Percentiles rank a stretch among this genome's conserved stretches.
These are phyloP conservation scores for Calyptomena viridis DNA, from an alignment of 2,113 vertebrate genomes.

Conservation along the genomic window DNA sequence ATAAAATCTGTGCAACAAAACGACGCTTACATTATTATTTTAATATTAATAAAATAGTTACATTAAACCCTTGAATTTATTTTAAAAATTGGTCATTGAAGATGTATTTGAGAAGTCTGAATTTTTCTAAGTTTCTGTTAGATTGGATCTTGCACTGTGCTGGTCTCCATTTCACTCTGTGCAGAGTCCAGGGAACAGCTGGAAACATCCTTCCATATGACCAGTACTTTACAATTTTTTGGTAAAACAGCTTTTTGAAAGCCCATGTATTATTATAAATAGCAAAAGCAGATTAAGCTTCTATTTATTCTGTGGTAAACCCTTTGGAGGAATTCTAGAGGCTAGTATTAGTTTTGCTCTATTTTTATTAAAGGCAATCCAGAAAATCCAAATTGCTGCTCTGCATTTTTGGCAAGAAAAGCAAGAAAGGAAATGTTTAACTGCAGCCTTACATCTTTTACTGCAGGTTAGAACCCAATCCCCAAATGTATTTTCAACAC, in stretches of 20 bases:
- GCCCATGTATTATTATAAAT: not conserved
- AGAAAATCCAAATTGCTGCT: not conserved
- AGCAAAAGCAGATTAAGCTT: not conserved
- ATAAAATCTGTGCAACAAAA: not conserved
- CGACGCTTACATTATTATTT: not conserved
- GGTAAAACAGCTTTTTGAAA: not conserved
- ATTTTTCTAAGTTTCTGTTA: not conserved
- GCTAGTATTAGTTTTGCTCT: not conserved
- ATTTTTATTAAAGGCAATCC: not conserved
- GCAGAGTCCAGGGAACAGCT: not conserved
- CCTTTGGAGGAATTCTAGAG: not conserved
- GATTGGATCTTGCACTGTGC: not conserved
- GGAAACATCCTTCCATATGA: not conserved
- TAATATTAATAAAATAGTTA: not conserved
- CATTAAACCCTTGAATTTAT: not conserved
- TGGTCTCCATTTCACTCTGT: not conserved
- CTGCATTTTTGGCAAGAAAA: not conserved
- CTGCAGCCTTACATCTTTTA: not conserved
- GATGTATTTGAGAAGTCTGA: not conserved
- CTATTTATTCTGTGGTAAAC: not conserved
- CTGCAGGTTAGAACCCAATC: not conserved
- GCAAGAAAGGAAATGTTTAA: not conserved
- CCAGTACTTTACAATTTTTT: not conserved
- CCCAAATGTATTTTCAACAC: not conserved
- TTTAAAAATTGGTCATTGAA: rapidly evolving